A percentile compares a stretch with the other conserved stretches of the same genome.
These are phyloP conservation scores for Mayetiola destructor DNA, from an alignment of 2,888 invertebrate species.

Conservation along the genomic window DNA sequence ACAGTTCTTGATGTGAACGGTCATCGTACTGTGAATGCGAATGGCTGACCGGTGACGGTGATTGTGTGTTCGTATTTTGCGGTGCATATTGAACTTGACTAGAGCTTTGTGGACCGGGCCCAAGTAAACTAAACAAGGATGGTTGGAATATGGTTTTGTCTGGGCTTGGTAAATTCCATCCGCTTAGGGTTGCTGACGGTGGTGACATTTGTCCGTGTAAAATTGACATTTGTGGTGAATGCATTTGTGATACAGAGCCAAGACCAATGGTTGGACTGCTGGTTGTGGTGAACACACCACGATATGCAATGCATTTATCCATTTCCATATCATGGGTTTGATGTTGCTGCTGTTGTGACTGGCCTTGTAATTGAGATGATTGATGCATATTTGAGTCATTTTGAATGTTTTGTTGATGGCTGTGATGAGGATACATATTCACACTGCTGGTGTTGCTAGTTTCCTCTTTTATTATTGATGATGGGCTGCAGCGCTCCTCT, in stretches of 20 bases:
- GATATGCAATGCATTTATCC: conserved; percentile 45
- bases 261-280: conserved; percentile 36
- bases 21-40: conserved; percentile 25
- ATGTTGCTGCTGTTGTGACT: conserved; percentile 33
- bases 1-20: conserved; percentile 39
- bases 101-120: conserved; percentile 40
- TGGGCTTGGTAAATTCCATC: conserved; percentile 57
- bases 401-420: conserved; percentile 23
- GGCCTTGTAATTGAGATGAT: conserved; percentile 26
- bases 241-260: conserved; percentile 23
- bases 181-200: conserved; percentile 43
- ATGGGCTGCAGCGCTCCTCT: conserved; percentile 51
- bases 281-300: conserved; percentile 58
- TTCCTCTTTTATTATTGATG: conserved; percentile 52
- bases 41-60: conserved; percentile 30
- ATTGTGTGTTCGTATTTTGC: conserved; percentile 36
- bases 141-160: conserved; percentile 50
- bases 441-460: conserved; percentile 53
- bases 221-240: conserved; percentile 33
- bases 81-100: conserved; percentile 41
- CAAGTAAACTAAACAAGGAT: conserved; percentile 48
- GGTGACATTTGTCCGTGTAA: conserved; percentile 40
- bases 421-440: conserved; percentile 34
- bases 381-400: conserved; percentile 15
- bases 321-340: conserved; percentile 34